phyloP scores from a whole-genome alignment of 1,140 invertebrate genomes.

The Tetragonula clypearis region DNA sequence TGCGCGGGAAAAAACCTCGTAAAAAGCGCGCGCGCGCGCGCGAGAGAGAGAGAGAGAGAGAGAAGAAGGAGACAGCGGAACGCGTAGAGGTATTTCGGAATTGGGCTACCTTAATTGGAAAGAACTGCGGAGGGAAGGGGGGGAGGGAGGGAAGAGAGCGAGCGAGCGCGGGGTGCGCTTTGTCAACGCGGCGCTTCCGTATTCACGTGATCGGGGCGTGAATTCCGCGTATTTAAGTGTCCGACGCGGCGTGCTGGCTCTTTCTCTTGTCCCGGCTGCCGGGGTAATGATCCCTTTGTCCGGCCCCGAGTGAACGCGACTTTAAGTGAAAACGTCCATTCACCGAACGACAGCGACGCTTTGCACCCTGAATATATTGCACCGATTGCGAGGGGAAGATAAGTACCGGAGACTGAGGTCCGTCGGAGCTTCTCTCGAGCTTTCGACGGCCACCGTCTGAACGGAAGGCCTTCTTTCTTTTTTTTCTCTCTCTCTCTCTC shows the following conservation, averaged over 20 bases:
- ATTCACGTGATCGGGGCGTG: slow-evolving; percentile 77
- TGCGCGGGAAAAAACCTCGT: background rate
- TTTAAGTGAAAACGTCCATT: slow-evolving; percentile 77
- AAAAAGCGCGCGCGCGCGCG: no score
- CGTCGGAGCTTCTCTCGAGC: slow-evolving; percentile 43
- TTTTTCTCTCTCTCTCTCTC: background rate
- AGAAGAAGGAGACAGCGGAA: no score
- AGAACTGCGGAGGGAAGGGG: background rate
- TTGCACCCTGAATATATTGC: slow-evolving; percentile 76
- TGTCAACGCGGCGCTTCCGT: slow-evolving; percentile 52
- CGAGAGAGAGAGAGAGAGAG: background rate
- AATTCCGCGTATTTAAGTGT: slow-evolving; percentile 79
- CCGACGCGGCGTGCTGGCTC: slow-evolving; percentile 64
- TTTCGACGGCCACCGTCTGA: background rate
- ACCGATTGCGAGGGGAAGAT: slow-evolving; percentile 76
- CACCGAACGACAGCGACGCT: slow-evolving; percentile 70
- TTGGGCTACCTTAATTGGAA: slow-evolving; percentile 69
- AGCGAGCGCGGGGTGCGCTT: background rate
- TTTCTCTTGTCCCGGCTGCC: slow-evolving; percentile 62
- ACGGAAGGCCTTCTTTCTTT: slow-evolving; percentile 32
- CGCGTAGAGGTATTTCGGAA: slow-evolving; percentile 47
- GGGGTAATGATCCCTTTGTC: slow-evolving; percentile 80
- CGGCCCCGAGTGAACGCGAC: slow-evolving; percentile 66
- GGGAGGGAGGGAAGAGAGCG: no score
- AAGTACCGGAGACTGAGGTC: slow-evolving; percentile 70